Evolutionary conservation across 2,113 vertebrate species (phyloP), one percentile per base, ranked within the genome.

Genomic region (Cebus imitator): DNA sequence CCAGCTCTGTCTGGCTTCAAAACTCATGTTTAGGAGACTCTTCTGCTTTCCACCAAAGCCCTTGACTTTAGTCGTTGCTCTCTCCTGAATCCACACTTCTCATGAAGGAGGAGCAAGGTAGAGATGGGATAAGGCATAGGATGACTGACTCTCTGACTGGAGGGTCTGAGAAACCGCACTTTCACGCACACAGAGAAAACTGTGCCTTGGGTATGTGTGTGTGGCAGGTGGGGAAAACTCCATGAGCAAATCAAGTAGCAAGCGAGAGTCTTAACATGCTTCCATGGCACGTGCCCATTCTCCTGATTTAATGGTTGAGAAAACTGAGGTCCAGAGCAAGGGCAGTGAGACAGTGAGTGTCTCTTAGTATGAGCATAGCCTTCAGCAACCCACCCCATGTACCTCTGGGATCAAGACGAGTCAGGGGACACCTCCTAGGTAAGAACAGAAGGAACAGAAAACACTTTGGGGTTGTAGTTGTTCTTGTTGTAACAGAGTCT

Each of bases 61-160:
- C 64, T 86, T 45, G 73, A 21, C 40, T 50, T 55, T 48, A 9
- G 27, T 45, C 32, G 78, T 37, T 37, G 40, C 50, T 50, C 13
- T 45, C 0, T 55, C 70, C 72, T 35, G 9, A 30, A 30, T 13
- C 61, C 30, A 48, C 57, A n/a, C 32, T 20, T n/a, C 7, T 0
- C 21, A 58, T 43, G 37, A 40, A 27, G 81, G 16, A 57, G 50
- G 23, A 12, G 7, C n/a, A 84, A 21, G 18, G 40, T 25, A 13
- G 17, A 3, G 20, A 27, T 14, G 40, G 52, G 13, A 8, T 10
- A 27, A 35, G 21, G 8, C 48, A 25, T 1, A 20, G 40, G 61
- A 5, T 66, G 35, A 75, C 20, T 23, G 30, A 21, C 11, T 64
- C 12, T 20, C 32, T 25, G 12, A 12, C 50, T 14, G 27, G 58